Conservation (phyloP, 2,797 vertebrate species). For the Octomys mimax region DNA sequence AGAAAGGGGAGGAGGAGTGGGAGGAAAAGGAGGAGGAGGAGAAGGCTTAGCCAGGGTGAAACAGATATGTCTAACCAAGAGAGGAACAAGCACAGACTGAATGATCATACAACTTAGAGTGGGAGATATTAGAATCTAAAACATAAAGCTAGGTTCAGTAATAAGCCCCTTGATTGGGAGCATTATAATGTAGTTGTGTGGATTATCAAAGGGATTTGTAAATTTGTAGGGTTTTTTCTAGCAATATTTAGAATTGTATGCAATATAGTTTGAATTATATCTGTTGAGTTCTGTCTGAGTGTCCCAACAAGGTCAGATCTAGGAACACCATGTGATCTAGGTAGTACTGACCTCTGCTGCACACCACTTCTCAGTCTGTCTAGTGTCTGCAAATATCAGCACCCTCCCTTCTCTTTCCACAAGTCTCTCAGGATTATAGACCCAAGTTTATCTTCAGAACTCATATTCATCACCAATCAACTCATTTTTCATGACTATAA, state of each 20-base stretch:
- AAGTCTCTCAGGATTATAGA: neutral
- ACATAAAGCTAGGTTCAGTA: neutral
- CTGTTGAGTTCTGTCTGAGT: neutral
- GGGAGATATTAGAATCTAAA: neutral
- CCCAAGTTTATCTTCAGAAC: conserved; percentile 58
- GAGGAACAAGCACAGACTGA: neutral
- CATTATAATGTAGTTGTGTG: neutral
- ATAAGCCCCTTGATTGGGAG: neutral
- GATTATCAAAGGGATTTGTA: neutral
- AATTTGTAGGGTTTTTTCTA: neutral
- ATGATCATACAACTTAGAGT: neutral
- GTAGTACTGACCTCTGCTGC: neutral
- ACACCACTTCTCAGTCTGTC: neutral
- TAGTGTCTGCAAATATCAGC: conserved; percentile 52
- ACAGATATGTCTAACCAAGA: neutral
- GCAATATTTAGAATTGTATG: conserved; percentile 1
- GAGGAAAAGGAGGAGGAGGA: too few relatives aligned
- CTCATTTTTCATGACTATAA: conserved; percentile 65
- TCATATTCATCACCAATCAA: conserved; percentile 51
- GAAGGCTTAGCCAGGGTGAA: neutral
- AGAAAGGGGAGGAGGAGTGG: too few relatives aligned
- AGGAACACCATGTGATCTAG: neutral
- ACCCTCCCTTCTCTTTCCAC: neutral
- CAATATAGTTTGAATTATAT: neutral
- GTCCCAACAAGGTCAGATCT: neutral